phyloP scores from a whole-genome alignment of 2,888 invertebrate genomes.

The Hemaris fuciformis region DNA sequence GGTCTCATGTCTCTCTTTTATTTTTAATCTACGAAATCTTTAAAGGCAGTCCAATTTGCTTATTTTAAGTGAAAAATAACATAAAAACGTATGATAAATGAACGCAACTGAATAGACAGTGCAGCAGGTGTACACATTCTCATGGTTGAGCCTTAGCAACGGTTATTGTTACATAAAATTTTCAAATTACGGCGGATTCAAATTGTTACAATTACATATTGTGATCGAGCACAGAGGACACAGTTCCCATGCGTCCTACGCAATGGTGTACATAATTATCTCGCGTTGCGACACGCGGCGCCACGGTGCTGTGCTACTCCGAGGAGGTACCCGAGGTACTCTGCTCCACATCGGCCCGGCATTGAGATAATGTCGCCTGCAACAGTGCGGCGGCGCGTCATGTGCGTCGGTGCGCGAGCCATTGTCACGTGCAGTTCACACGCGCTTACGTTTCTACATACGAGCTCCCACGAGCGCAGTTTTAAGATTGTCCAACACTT shows the following conservation, averaged over 20 bases:
- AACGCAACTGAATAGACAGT: too few species aligned
- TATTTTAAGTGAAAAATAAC: too few species aligned
- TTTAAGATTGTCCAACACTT: conserved; percentile 15
- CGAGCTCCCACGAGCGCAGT: conserved; percentile 62
- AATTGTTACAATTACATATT: conserved; percentile 12
- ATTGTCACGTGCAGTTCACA: conserved; percentile 73
- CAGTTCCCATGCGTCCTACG: conserved; percentile 74
- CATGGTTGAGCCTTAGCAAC: neutral
- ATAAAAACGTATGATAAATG: too few species aligned
- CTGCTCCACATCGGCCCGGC: conserved; percentile 39
- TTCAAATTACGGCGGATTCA: conserved; percentile 1
- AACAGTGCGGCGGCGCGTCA: conserved; percentile 66
- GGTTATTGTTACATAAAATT: neutral
- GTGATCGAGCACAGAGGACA: conserved; percentile 22
- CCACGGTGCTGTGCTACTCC: conserved; percentile 21
- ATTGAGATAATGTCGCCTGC: conserved; percentile 74
- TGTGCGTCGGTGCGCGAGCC: conserved; percentile 49
- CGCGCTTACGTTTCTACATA: conserved; percentile 73
- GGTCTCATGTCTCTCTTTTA: too few species aligned
- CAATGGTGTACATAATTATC: conserved; percentile 62
- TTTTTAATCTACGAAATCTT: too few species aligned
- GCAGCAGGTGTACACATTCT: neutral
- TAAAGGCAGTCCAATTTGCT: too few species aligned
- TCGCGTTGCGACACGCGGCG: conserved; percentile 56
- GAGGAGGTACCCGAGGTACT: neutral